Percentiles rank a stretch among this genome's conserved stretches.
Conservation (phyloP, 2,888 invertebrate genomes). For the Glyphotaelius pellucidus region DNA sequence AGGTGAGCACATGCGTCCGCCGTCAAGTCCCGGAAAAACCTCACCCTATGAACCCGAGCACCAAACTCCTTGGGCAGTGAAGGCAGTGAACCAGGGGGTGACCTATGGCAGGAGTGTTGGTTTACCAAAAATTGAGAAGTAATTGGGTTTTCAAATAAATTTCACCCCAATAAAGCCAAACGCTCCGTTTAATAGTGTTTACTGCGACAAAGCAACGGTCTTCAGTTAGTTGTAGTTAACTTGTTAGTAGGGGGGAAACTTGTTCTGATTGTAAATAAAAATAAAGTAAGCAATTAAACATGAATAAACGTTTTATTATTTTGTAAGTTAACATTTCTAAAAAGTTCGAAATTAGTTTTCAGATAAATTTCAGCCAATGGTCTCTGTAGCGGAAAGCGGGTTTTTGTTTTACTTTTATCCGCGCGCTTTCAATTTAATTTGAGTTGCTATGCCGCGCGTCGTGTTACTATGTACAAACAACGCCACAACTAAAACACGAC, state of each 20-base stretch:
- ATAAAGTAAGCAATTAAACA: not conserved
- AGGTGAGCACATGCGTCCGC: no score
- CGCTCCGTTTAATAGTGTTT: not conserved
- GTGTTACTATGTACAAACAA: not conserved
- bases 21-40: no score
- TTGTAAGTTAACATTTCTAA: not conserved
- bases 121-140: not conserved
- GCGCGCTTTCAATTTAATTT: not conserved
- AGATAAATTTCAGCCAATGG: not conserved
- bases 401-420: not conserved
- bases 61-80: no score
- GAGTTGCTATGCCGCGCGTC: not conserved
- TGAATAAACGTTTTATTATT: not conserved
- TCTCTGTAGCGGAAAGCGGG: not conserved
- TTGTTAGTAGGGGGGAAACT: not conserved
- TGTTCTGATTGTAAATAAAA: not conserved
- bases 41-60: no score
- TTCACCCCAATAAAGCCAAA: not conserved
- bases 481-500: not conserved
- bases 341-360: not conserved
- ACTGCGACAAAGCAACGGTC: not conserved
- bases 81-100: no score
- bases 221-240: not conserved
- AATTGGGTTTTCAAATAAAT: not conserved
- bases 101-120: no score